Evolutionary conservation across 2,888 invertebrate genomes (phyloP).

Genomic region (Crioceris asparagi): DNA sequence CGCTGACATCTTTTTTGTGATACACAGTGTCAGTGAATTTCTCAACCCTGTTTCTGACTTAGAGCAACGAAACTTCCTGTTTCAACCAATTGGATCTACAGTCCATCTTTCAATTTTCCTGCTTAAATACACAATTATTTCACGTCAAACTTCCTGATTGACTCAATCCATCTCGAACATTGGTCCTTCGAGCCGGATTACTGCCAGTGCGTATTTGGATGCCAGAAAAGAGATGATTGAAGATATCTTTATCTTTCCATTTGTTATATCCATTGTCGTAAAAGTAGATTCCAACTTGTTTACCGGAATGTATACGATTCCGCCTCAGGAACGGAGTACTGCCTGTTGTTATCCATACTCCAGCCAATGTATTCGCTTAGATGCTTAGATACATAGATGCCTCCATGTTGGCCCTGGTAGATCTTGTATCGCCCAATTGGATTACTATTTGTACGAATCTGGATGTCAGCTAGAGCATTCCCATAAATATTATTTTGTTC

Average conservation of each 20-base stretch:
- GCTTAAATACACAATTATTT: too few species aligned
- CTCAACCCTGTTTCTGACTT: too few species aligned
- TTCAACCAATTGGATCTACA: too few species aligned
- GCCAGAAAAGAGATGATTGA: constrained; percentile 97
- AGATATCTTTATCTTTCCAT: constrained; percentile 99
- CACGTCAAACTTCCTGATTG: constrained; percentile 91
- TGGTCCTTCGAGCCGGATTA: too few species aligned
- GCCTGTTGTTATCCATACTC: constrained; percentile 88
- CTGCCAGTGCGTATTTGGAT: constrained; percentile 98
- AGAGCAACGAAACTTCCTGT: too few species aligned
- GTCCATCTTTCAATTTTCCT: too few species aligned
- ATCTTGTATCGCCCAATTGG: constrained; percentile 98
- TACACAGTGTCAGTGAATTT: too few species aligned
- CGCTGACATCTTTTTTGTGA: too few species aligned
- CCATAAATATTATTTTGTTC: constrained; percentile 99
- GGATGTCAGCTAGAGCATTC: constrained; percentile 98
- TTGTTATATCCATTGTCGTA: constrained; percentile 99
- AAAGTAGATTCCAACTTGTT: constrained; percentile 97
- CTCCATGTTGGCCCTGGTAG: constrained; percentile 98
- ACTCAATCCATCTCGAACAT: too few species aligned
- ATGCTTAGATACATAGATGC: constrained; percentile 99
- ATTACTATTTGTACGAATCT: constrained; percentile 96
- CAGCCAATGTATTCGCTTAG: constrained; percentile 84
- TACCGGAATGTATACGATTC: constrained; percentile 97
- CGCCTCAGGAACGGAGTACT: constrained; percentile 90